Percentiles rank a stretch among this genome's conserved stretches.
These are phyloP conservation scores for Eunapius fragilis DNA, from an alignment of 37 sponge, comb jelly and placozoan genomes.

Conservation along the genomic window DNA sequence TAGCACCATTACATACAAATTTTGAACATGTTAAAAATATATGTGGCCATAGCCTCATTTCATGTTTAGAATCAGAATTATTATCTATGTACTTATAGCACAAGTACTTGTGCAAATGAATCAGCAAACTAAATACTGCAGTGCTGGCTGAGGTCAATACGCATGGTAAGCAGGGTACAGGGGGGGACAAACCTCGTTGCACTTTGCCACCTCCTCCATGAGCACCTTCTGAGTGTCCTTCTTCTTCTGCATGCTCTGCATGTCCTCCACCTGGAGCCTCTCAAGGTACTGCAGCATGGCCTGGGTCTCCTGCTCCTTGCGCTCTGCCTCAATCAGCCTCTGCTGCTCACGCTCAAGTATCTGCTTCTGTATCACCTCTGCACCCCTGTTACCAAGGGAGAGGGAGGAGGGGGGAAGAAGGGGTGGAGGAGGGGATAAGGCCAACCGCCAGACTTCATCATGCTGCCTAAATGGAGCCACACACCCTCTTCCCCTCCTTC, in stretches of 20 bases:
- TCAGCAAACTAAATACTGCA: too few relatives aligned
- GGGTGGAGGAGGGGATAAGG: too few relatives aligned
- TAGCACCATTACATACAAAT: not conserved
- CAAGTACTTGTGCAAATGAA: too few relatives aligned
- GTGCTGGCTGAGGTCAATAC: too few relatives aligned
- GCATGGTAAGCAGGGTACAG: too few relatives aligned
- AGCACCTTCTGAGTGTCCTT: conserved; percentile 73
- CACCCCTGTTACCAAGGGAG: conserved; percentile 83
- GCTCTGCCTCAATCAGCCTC: conserved; percentile 89
- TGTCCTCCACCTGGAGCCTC: conserved; percentile 87
- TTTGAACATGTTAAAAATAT: too few relatives aligned
- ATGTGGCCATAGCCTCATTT: too few relatives aligned
- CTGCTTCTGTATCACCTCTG: conserved; percentile 90
- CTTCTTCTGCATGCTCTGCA: conserved; percentile 85
- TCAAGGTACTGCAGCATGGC: conserved; percentile 86
- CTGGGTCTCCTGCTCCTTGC: conserved; percentile 94
- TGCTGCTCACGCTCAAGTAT: conserved; percentile 89
- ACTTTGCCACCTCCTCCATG: conserved; percentile 94
- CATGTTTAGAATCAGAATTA: too few relatives aligned
- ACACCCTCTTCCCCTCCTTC: too few relatives aligned
- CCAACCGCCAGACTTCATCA: too few relatives aligned
- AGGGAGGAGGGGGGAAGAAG: too few relatives aligned
- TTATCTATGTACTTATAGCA: too few relatives aligned
- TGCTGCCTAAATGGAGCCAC: conserved; percentile 15
- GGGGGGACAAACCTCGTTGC: conserved; percentile 71